A percentile compares a stretch with the other conserved stretches of the same genome.
Conservation (phyloP, 2,888 invertebrate genomes). For the Callyntrura sp. region DNA sequence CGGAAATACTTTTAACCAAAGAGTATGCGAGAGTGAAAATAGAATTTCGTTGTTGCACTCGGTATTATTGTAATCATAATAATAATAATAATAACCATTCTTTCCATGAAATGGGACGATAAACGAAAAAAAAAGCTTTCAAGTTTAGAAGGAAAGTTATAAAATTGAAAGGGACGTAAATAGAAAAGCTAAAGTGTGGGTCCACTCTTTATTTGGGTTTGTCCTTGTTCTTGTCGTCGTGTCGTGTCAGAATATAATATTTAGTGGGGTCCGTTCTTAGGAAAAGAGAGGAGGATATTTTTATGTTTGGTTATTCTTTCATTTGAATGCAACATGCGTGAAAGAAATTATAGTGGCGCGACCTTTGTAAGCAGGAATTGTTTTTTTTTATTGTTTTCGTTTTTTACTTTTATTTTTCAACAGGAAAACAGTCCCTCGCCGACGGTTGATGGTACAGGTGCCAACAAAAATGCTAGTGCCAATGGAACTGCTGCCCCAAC, state of each 20-base stretch:
- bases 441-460: constrained; percentile 69
- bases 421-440: constrained; percentile 83
- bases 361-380: too few species aligned
- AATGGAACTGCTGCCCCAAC: constrained; percentile 15
- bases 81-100: too few species aligned
- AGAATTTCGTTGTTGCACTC: too few species aligned
- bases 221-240: background rate
- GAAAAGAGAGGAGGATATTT: background rate
- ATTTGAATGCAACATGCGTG: constrained; percentile 14
- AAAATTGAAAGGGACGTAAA: background rate
- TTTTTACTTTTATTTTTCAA: background rate
- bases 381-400: background rate
- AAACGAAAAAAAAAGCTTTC: background rate
- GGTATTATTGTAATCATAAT: background rate
- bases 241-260: too few species aligned
- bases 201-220: too few species aligned
- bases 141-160: background rate
- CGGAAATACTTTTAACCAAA: too few species aligned
- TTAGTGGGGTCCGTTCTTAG: background rate
- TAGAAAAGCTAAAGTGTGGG: too few species aligned
- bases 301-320: background rate
- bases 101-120: too few species aligned
- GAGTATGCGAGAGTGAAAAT: too few species aligned
- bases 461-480: constrained; percentile 37
- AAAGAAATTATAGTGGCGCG: background rate